Conservation (phyloP, 1,140 invertebrate genomes). For the Brachionus plicatilis region DNA sequence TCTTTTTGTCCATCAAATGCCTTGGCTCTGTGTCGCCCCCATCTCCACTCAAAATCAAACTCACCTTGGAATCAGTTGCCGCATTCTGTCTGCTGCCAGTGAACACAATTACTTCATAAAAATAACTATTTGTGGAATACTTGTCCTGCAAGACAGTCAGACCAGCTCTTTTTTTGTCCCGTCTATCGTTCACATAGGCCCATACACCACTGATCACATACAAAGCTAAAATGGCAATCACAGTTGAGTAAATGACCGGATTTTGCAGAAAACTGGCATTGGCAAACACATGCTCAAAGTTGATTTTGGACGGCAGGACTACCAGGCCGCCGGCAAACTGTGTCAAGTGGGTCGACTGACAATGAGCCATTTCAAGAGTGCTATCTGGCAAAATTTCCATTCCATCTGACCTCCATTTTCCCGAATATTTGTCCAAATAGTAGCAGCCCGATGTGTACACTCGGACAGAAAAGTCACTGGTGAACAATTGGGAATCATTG, state of each 20-base stretch:
- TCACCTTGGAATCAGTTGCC: conserved; percentile 42
- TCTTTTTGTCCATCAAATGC: conserved; percentile 4
- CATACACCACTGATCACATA: conserved; percentile 57
- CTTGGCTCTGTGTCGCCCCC: conserved; percentile 2
- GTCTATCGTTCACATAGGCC: conserved; percentile 57
- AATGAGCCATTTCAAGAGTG: conserved; percentile 43
- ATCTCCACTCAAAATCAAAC: conserved; percentile 41
- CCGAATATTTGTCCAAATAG: not conserved
- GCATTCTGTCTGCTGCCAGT: conserved; percentile 47
- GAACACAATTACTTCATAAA: conserved; percentile 47
- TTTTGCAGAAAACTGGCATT: conserved; percentile 60
- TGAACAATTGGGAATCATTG: not conserved
- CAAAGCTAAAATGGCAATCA: conserved; percentile 56
- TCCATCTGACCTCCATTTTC: not conserved
- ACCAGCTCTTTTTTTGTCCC: conserved; percentile 54
- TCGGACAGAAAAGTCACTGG: not conserved
- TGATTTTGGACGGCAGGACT: conserved; percentile 54
- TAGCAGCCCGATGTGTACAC: not conserved
- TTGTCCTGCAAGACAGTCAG: conserved; percentile 48
- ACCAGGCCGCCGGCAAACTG: conserved; percentile 54
- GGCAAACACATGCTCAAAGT: conserved; percentile 54
- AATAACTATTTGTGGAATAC: conserved; percentile 44
- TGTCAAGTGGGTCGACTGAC: conserved; percentile 53
- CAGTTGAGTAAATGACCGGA: conserved; percentile 60
- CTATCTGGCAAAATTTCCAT: not conserved